These are phyloP conservation scores for Synaphobranchus kaupii DNA, from an alignment of 2,797 vertebrate genomes.

Conservation along the genomic window DNA sequence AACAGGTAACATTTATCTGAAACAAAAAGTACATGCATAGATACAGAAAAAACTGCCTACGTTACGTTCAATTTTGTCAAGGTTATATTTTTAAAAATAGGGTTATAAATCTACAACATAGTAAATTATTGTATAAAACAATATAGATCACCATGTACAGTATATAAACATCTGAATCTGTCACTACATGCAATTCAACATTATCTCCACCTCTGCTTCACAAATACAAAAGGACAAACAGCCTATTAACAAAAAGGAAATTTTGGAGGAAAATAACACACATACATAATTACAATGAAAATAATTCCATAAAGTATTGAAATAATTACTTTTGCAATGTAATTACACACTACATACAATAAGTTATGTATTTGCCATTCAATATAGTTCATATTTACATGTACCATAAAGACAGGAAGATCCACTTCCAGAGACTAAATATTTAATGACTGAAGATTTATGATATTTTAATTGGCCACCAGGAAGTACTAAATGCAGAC, in stretches of 20 bases:
- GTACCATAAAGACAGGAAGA: constrained; percentile 17
- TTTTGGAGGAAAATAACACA: constrained; percentile 33
- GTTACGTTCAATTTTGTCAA: constrained; percentile 49
- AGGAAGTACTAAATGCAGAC: neutral
- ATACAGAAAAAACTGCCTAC: constrained; percentile 73
- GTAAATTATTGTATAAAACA: constrained; percentile 30
- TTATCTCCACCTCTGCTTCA: constrained; percentile 18
- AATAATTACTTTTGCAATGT: constrained; percentile 33
- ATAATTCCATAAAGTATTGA: constrained; percentile 47
- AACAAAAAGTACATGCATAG: constrained; percentile 81
- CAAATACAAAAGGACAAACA: constrained; percentile 7
- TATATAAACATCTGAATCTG: constrained; percentile 16
- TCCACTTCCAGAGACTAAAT: constrained; percentile 2
- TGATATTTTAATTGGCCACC: neutral
- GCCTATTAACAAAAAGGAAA: constrained; percentile 39
- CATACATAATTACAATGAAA: constrained; percentile 48
- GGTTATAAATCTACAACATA: constrained; percentile 27
- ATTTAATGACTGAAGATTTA: neutral
- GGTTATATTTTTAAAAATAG: constrained; percentile 23
- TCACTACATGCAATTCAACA: constrained; percentile 28
- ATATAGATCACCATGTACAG: constrained; percentile 20
- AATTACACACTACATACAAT: constrained; percentile 44
- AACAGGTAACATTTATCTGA: constrained; percentile 83
- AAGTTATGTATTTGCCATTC: constrained; percentile 19
- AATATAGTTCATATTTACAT: constrained; percentile 12